Base-by-base conservation (phyloP, 2,113 vertebrate genomes). In the Noctilio leporinus region DNA sequence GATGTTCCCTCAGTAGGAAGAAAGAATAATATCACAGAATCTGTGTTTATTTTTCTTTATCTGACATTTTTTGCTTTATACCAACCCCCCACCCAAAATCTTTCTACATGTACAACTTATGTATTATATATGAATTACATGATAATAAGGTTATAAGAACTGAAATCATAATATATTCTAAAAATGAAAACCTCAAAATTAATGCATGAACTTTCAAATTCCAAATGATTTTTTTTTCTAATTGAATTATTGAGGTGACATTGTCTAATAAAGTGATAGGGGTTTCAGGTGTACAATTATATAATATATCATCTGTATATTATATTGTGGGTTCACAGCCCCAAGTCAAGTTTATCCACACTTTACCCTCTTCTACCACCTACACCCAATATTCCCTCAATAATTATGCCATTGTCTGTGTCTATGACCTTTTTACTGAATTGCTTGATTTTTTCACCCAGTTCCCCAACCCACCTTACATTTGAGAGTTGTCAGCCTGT, bases 121-220 rank as follows among this genome's bases (percentile, higher is more conserved):
- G 22, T 77, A 51, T 80, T 80, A 82, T 4, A 6, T 75, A 65
- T 10, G 6, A 86, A 4, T 43, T 77, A 82, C 20, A 88, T 76
- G 65, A 30, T 30, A 75, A 67, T 94, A 91, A 89, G 86, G 82
- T 94, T 92, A 49, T 11, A 82, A 20, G 90, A 64, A 7, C 30
- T 89, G 65, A 57, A 94, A 33, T 62, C 76, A 96, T 1, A 86
- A n/a, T 40, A 91, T 55, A 82, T 43, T 65, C 47, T 83, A 85
- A 14, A 90, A 93, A 95, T 83, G 38, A 88, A 97, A 96, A 93
- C 51, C 57, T 91, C 45, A 88, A 91, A 83, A 84, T 85, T 95
- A 95, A 69, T 93, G 62, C 40, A 88, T 16, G 38, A 95, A 33
- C 84, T 94, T 92, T 96, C 49, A 89, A 83, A 91, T 83, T 65